phyloP scores from a whole-genome alignment of 1,140 invertebrate species.

The Oppia nitens region DNA sequence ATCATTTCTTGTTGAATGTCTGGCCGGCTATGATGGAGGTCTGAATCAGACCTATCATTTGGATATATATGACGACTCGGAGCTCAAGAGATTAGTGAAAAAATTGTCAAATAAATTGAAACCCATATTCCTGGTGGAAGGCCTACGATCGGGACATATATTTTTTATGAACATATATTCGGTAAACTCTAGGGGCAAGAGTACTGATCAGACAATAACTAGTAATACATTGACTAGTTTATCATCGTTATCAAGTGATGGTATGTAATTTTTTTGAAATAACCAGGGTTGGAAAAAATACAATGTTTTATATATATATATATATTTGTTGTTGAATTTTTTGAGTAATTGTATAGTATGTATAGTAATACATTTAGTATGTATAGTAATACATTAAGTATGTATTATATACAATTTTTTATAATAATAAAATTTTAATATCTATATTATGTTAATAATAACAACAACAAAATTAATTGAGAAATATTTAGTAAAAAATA shows the following conservation, averaged over 20 bases:
- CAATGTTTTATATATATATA: no score
- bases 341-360: no score
- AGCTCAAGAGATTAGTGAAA: conserved; percentile 11
- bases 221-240: conserved; percentile 17
- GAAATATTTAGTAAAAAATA: no score
- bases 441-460: no score
- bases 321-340: no score
- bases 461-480: no score
- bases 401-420: no score
- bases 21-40: conserved; percentile 57
- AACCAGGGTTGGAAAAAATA: not conserved
- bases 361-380: no score
- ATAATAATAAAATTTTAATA: no score
- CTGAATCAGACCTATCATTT: conserved; percentile 60
- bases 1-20: conserved; percentile 49
- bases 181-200: conserved; percentile 18
- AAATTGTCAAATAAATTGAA: conserved; percentile 15
- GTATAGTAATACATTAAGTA: no score
- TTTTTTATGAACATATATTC: conserved; percentile 15
- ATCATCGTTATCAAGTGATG: conserved; percentile 14
- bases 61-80: conserved; percentile 40
- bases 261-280: no score
- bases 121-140: conserved; percentile 17
- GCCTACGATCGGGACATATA: conserved; percentile 9
- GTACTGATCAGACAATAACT: conserved; percentile 11